Base-by-base conservation (phyloP, 2,113 vertebrate species). In the Deroptyus accipitrinus region DNA sequence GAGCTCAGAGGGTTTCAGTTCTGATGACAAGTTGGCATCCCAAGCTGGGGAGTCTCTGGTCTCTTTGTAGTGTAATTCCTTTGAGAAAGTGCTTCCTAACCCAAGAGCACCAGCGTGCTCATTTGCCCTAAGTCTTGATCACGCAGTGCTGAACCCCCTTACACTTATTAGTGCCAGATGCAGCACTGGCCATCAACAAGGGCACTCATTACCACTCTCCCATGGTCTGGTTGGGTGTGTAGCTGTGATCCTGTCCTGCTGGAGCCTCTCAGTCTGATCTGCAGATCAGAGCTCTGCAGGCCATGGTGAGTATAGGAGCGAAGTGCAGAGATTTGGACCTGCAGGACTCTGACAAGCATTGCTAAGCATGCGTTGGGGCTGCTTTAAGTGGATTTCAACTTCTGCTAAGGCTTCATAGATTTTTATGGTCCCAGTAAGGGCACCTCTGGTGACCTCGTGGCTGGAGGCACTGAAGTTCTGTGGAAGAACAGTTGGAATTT, bases 361-460 rank as follows among this genome's bases (percentile, higher is more conserved):
- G 72, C 59, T 83, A 25, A 83, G 55, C 4, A 7, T 4, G 30
- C 10, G 4, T 20, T 44, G n/a, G 28, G 62, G 18, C 19, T 80
- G 59, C 72, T 95, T 66, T 44, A 44, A 83, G 73, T 2, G 4
- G 63, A 48, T 86, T 93, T 69, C 68, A 80, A 30, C 63, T 88
- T 89, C 17, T 86, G 39, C 80, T 89, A 55, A 81, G 94, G 51
- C 73, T 88, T 75, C 39, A 4, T 1, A 13, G 74, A n/a, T 68
- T 89, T 54, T 22, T 66, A 19, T 89, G 75, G 73, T 20, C 48
- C 13, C 61, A 37, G 35, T 51, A 92, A 95, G 86, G 91, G 81
- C 86, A 95, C 91, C 91, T 97, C 89, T 97, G 86, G 86, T 96
- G 93, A 78, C 94, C 94, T 92, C 48, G 14, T 30, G 37, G 80